phyloP scores from a whole-genome alignment of 2,113 vertebrate species.

The Trematomus loennbergii region DNA sequence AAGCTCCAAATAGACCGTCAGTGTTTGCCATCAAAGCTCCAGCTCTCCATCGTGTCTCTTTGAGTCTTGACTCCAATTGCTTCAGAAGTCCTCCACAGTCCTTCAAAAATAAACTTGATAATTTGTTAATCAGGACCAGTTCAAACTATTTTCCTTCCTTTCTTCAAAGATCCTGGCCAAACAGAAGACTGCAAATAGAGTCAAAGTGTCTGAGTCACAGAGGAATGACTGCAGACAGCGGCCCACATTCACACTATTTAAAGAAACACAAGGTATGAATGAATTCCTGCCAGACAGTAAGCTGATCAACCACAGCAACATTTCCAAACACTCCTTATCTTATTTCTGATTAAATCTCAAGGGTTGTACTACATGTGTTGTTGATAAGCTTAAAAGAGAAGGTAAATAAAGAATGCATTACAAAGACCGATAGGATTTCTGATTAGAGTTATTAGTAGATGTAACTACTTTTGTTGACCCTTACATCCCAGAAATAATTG shows the following conservation, averaged over 20 bases:
- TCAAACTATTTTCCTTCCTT: neutral
- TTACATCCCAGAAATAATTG: too few species aligned
- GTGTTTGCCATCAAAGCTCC: too few species aligned
- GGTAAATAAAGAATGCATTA: neutral
- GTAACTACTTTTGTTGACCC: too few species aligned
- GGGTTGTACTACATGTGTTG: neutral
- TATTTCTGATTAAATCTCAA: neutral
- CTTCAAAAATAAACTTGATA: neutral
- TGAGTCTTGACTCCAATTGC: too few species aligned
- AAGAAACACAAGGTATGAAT: constrained; percentile 7
- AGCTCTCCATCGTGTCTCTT: too few species aligned
- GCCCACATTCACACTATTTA: neutral
- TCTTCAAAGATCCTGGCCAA: neutral
- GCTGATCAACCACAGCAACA: neutral
- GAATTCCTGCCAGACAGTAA: constrained; percentile 14
- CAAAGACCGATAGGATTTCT: too few species aligned
- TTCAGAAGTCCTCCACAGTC: too few species aligned
- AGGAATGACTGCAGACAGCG: constrained; percentile 7
- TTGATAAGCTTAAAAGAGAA: neutral
- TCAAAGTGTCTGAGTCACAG: constrained; percentile 11
- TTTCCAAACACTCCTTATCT: neutral
- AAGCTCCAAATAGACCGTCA: too few species aligned
- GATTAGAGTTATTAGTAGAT: too few species aligned
- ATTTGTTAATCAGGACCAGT: neutral
- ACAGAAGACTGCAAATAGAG: neutral